phyloP scores from a whole-genome alignment of 2,888 invertebrate species.

The Stenichneumon culpator region DNA sequence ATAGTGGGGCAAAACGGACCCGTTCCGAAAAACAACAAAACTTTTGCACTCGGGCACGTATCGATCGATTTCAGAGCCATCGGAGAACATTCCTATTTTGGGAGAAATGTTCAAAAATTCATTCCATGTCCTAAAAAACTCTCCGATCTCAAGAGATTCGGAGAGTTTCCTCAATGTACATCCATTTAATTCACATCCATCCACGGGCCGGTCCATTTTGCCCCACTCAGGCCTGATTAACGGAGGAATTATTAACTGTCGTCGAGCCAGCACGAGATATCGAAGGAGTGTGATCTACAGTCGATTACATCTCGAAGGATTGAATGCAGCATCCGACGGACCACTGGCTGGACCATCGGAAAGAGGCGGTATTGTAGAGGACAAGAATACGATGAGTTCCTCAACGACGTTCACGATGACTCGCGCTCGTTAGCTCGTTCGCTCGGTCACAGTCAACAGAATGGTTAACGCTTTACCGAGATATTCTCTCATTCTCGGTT shows the following conservation, averaged over 20 bases:
- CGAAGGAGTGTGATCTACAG: background rate
- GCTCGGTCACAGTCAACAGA: slow-evolving; percentile 54
- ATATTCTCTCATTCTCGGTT: slow-evolving; percentile 12
- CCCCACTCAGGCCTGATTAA: background rate
- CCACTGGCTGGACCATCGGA: background rate
- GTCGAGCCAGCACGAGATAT: background rate
- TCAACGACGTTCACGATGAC: slow-evolving; percentile 21
- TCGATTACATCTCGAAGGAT: background rate
- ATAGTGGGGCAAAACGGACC: background rate
- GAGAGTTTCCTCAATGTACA: background rate
- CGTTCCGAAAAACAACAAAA: too few species aligned
- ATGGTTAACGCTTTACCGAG: slow-evolving; percentile 59
- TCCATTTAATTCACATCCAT: too few species aligned
- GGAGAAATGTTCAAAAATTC: too few species aligned
- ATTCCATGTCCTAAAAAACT: too few species aligned
- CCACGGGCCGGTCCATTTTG: background rate
- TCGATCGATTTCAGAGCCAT: too few species aligned
- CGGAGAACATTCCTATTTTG: too few species aligned
- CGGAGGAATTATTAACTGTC: background rate
- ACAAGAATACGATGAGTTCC: background rate
- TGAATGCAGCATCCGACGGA: background rate
- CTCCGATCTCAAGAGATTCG: background rate
- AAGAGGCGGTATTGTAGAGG: background rate
- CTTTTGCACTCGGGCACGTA: too few species aligned
- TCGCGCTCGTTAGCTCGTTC: slow-evolving; percentile 35